Base-by-base conservation (phyloP, 2,888 invertebrate genomes). In the Aleiodes testaceus region DNA sequence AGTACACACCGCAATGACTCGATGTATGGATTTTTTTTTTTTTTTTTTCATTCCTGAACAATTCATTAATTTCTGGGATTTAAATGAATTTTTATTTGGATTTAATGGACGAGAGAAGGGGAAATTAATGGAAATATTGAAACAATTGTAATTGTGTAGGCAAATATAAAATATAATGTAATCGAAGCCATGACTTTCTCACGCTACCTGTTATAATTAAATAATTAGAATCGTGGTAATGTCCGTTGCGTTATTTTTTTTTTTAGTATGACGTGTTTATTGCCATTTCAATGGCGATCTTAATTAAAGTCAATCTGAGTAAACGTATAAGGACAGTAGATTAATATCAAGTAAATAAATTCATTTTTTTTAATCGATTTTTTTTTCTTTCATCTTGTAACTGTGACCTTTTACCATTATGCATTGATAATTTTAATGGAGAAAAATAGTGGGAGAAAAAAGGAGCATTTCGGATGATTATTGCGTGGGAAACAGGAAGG, bases 401-500 rank as follows among this genome's bases (percentile, higher is more conserved):
- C n/a, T n/a, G 36, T 36, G 55, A 68, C 44, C 67, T 70, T 59
- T 64, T 45, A 22, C 26, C 59, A 66, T 70, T 55, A 36, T 55
- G 14, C 67, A 59, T 67, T 63, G 49, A 65, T 44, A 30, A 22
- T 44, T 52, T 36, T n/a, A n/a, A 18, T 42, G 30, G 45, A 42
- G 64, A 50, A 22, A 45, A 59, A 65, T 9, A 18, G 18, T 20
- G 22, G 44, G 49, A 18, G 22, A 14, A 44, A 49, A 49, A 26
- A 70, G 0, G 3, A 26, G 67, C 55, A 66, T 72, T 72, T 73
- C 68, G 66, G 66, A 70, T 69, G 11, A 47, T 16, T 36, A 20
- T 30, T 66, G 72, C 71, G 72, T 75, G 70, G 72, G 72, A 75
- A 72, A 65, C 69, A 69, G 75, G 75, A 75, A 75, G 68, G 61